A percentile compares a stretch with the other conserved stretches of the same genome.
Conservation (phyloP, 2,797 vertebrate genomes). For the Microtus obscurus region DNA sequence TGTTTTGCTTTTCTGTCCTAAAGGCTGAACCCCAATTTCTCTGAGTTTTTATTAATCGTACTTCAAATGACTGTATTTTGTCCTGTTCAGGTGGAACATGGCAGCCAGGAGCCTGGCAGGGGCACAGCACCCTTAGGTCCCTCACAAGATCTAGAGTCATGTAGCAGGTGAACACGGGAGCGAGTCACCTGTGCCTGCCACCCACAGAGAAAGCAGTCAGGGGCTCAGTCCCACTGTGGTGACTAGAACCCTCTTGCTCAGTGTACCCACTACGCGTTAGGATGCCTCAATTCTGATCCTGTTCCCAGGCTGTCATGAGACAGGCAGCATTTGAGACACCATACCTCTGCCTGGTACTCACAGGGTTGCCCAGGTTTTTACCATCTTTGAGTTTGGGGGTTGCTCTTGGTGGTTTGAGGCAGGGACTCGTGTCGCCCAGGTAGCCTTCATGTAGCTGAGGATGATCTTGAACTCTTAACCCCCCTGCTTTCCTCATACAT, state of each 20-base stretch:
- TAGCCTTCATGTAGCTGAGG: too few species aligned
- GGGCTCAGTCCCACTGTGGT: background rate
- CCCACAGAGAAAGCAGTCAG: background rate
- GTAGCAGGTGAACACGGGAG: background rate
- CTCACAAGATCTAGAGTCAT: background rate
- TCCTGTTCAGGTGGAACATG: background rate
- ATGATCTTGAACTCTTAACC: background rate
- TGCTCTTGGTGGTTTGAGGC: background rate
- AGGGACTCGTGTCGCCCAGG: background rate
- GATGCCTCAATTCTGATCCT: background rate
- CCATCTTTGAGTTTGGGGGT: background rate
- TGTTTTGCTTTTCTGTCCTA: too few species aligned
- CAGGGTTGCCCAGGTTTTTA: background rate
- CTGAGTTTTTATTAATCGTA: too few species aligned
- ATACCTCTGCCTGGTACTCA: accelerated
- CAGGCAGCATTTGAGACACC: accelerated
- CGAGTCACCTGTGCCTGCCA: background rate
- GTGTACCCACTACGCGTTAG: background rate
- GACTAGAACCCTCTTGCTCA: background rate
- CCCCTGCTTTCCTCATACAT: background rate
- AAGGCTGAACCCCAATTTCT: too few species aligned
- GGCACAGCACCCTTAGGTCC: background rate
- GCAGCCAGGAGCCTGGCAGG: background rate
- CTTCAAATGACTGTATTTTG: too few species aligned
- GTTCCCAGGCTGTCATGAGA: accelerated